Conservation (phyloP, 2,113 vertebrate species). For the Illadopsis cleaveri region DNA sequence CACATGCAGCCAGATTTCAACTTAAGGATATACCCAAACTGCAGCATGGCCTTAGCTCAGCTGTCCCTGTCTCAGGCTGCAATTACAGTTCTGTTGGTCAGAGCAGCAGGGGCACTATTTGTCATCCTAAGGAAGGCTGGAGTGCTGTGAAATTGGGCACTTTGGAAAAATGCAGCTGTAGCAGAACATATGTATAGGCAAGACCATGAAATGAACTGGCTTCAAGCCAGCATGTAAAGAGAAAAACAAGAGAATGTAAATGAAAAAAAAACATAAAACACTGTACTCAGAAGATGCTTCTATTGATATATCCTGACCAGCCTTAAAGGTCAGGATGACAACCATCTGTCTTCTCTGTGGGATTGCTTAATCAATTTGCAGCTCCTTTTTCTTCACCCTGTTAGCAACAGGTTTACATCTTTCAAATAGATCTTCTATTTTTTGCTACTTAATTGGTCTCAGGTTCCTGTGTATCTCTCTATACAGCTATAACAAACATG, state of each 20-base stretch:
- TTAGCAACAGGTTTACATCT: slow-evolving; percentile 13
- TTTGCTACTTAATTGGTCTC: not conserved
- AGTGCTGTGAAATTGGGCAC: slow-evolving; percentile 55
- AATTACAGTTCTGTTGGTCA: slow-evolving; percentile 56
- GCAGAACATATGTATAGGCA: slow-evolving; percentile 62
- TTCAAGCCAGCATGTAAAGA: slow-evolving; percentile 7
- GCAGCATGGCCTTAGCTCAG: not conserved
- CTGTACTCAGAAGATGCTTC: not conserved
- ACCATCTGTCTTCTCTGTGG: slow-evolving; percentile 35
- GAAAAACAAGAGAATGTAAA: slow-evolving; percentile 44
- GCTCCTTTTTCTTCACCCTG: not conserved
- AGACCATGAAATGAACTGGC: slow-evolving; percentile 66
- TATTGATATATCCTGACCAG: slow-evolving; percentile 32
- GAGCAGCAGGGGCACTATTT: slow-evolving; percentile 52
- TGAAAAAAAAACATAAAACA: slow-evolving; percentile 36
- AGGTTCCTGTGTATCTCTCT: not conserved
- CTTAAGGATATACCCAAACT: not conserved
- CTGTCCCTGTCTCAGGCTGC: not conserved
- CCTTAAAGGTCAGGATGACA: slow-evolving; percentile 61
- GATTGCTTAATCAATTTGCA: slow-evolving; percentile 42
- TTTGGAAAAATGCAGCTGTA: slow-evolving; percentile 63
- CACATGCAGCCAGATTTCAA: not conserved
- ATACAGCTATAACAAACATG: not conserved
- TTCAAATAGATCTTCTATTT: not conserved
- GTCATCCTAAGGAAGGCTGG: slow-evolving; percentile 52